Base-by-base conservation (phyloP, 1,140 invertebrate species). In the Polyergus mexicanus region DNA sequence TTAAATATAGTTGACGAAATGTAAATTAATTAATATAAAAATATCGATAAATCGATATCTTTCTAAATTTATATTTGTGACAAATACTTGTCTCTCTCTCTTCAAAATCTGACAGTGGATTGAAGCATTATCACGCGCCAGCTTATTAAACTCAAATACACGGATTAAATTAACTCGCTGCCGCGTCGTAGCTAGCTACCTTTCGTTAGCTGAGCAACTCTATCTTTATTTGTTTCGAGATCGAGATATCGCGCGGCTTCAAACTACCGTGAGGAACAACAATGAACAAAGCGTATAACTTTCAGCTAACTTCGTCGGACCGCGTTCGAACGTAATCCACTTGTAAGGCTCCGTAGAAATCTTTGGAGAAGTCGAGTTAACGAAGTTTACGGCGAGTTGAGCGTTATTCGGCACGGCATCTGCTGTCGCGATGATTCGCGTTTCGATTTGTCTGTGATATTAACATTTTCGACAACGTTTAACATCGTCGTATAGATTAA, bases 321-420 rank as follows among this genome's bases (percentile, higher is more conserved):
- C 63, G 85, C 69, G 86, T 81, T 89, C 76, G 76, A 77, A 90
- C 74, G 16, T 89, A 89, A 90, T 90, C 88, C 88, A 89, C 78
- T 90, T 90, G 85, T 25, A 47, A 58, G 56, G 41, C 54, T 47
- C 54, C 51, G 63, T 85, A 68, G 76, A 76, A 89, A 89, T 87
- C 89, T 89, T 89, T 58, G 41, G 22, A 54, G 44, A 69, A 89
- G 85, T 41, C 44, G 58, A 58, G 54, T 80, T 89, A 89, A 90
- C 85, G 76, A 90, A 89, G 85, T 90, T 87, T 47, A 35, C 3
- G 0, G 32, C 25, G 63, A 89, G 66, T 85, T 87, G 60, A 80
- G 35, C 75, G 16, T 85, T 60, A 77, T 76, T 60, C 56, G 58
- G 65, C 66, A 74, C 35, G 74, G 65, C 78, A 62, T 75, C 51